Evolutionary conservation across 2,888 invertebrate species (phyloP), one percentile per base, ranked within the genome.

Genomic region (Caradrina clavipalpis): DNA sequence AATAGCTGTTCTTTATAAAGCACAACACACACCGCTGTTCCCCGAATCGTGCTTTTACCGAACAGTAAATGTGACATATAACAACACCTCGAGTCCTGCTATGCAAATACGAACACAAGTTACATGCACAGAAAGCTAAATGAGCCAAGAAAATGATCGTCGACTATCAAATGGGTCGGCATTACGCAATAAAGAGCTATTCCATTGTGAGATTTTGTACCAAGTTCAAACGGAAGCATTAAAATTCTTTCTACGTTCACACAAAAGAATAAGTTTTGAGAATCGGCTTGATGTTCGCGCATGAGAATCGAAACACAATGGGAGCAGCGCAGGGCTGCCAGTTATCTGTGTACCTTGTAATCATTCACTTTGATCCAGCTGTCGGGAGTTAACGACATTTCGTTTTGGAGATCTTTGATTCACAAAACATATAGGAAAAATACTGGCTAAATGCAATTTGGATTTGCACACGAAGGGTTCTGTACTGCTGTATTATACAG

Each of bases 211-310:
- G 90, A 91, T 91, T 91, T 89, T 89, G 89, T 88, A 86, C 88
- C 92, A 89, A 93, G 92, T 95, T 92, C 92, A 94, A 90, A 86
- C 95, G 95, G 95, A 95, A 93, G 90, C 95, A 95, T 95, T 95
- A 95, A 95, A 91, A 95, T 95, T 95, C 95, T 92, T 94, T 91
- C 89, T 89, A 86, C 92, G 92, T 93, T 90, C 92, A 89, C 90
- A 94, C 94, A 95, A 95, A 95, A 94, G 94, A 94, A 94, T 92
- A 95, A 93, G 92, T 95, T 95, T 95, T 93, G 90, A 94, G 95
- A 95, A 95, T 87, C 91, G 86, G 88, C 84, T 86, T 89, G 90
- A 89, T 89, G 91, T 89, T 89, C 82, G 90, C 90, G 91, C 93
- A 94, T 94, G 94, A 88, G 94, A 94, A 94, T 93, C 83, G 84